These are phyloP conservation scores for Tetrax tetrax DNA, from an alignment of 2,113 vertebrate genomes.

Conservation along the genomic window DNA sequence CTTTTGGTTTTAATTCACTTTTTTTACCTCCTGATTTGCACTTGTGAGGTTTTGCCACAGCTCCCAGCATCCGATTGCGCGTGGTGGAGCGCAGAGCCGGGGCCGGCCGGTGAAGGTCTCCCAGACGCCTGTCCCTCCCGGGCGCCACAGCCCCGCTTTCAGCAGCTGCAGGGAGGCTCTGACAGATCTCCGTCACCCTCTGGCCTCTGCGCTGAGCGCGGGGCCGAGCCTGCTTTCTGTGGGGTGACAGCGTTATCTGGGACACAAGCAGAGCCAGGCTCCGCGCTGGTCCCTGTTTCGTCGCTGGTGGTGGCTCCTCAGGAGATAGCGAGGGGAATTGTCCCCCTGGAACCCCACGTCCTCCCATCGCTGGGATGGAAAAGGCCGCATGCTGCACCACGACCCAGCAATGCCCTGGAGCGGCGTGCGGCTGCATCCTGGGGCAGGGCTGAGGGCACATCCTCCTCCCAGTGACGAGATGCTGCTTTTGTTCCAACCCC, in stretches of 20 bases:
- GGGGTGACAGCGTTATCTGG: conserved; percentile 32
- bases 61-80: background rate
- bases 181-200: background rate
- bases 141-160: background rate
- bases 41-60: background rate
- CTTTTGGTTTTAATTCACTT: background rate
- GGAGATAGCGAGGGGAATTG: background rate
- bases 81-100: background rate
- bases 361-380: background rate
- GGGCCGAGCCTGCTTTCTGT: background rate
- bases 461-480: accelerated
- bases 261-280: background rate
- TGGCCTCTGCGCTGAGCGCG: background rate
- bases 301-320: background rate
- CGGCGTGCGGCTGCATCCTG: accelerated
- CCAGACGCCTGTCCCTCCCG: background rate
- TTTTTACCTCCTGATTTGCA: background rate
- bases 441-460: background rate
- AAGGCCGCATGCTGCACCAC: accelerated
- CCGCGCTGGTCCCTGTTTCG: background rate
- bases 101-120: background rate
- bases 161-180: background rate
- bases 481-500: background rate
- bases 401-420: background rate
- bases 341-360: background rate